These are phyloP conservation scores for Gymnoscopelus braueri DNA, from an alignment of 2,797 vertebrate species.

Conservation along the genomic window DNA sequence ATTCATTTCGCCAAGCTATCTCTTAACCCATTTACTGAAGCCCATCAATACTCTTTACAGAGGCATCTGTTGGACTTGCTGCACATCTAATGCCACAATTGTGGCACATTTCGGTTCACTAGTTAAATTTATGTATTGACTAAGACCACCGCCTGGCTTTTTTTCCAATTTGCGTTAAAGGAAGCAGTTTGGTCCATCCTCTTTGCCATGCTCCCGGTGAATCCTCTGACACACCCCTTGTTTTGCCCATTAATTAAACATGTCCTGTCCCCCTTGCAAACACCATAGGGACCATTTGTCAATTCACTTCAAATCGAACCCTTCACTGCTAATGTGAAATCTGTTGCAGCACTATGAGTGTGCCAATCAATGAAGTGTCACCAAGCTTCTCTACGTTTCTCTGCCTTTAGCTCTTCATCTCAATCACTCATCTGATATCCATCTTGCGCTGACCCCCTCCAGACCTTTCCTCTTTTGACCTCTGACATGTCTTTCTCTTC, in stretches of 20 bases:
- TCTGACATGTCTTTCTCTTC: conserved; percentile 32
- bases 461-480: conserved; percentile 44
- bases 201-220: conserved; percentile 40
- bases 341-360: conserved; percentile 47
- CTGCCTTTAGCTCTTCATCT: conserved; percentile 50
- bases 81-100: conserved; percentile 56
- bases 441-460: conserved; percentile 37
- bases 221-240: conserved; percentile 55
- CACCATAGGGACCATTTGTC: conserved; percentile 51
- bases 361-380: conserved; percentile 72
- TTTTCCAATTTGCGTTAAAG: conserved; percentile 31
- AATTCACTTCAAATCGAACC: conserved; percentile 59
- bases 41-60: conserved; percentile 62
- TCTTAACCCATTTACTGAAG: conserved; percentile 50
- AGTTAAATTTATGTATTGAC: conserved; percentile 73
- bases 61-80: conserved; percentile 45
- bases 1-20: conserved; percentile 53
- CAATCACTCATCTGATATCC: conserved; percentile 56
- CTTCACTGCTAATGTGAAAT: conserved; percentile 59
- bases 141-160: conserved; percentile 40
- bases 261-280: conserved; percentile 37
- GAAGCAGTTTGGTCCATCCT: conserved; percentile 34
- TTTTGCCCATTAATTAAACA: conserved; percentile 72
- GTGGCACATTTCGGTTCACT: conserved; percentile 49
- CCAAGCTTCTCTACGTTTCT: conserved; percentile 47